phyloP scores from a whole-genome alignment of 2,113 vertebrate genomes.

The Entomyzon cyanotis region DNA sequence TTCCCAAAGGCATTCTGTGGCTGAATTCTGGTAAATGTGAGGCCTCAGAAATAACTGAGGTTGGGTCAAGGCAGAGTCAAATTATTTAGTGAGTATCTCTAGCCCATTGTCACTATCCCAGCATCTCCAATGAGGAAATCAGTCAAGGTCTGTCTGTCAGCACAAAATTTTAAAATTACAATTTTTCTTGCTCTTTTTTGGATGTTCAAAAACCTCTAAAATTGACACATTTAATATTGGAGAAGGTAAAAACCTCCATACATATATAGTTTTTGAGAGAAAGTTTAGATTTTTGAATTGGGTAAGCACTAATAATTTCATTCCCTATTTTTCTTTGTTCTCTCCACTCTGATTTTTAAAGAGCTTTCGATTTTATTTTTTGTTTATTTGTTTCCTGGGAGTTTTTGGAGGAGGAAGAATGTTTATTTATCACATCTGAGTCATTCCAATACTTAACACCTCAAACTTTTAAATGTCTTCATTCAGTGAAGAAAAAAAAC shows the following conservation, averaged over 20 bases:
- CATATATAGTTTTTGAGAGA: rapidly evolving
- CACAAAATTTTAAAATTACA: not conserved
- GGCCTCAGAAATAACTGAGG: not conserved
- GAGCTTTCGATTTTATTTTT: not conserved
- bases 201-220: not conserved
- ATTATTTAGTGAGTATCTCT: not conserved
- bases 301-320: not conserved
- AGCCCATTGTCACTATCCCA: not conserved
- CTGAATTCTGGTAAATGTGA: not conserved
- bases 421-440: not conserved
- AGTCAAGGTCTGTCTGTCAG: not conserved
- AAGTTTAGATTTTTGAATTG: rapidly evolving
- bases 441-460: not conserved
- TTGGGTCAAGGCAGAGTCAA: not conserved
- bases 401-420: not conserved
- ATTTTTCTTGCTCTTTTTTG: not conserved
- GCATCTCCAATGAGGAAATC: not conserved
- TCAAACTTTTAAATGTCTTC: not conserved
- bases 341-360: not conserved
- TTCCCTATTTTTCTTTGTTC: not conserved
- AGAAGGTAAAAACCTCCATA: not conserved
- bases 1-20: not conserved
- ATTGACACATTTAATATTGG: not conserved
- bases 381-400: not conserved
- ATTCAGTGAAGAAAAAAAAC: not conserved